Base-by-base conservation (phyloP, 2,113 vertebrate species). In the Mirounga angustirostris region DNA sequence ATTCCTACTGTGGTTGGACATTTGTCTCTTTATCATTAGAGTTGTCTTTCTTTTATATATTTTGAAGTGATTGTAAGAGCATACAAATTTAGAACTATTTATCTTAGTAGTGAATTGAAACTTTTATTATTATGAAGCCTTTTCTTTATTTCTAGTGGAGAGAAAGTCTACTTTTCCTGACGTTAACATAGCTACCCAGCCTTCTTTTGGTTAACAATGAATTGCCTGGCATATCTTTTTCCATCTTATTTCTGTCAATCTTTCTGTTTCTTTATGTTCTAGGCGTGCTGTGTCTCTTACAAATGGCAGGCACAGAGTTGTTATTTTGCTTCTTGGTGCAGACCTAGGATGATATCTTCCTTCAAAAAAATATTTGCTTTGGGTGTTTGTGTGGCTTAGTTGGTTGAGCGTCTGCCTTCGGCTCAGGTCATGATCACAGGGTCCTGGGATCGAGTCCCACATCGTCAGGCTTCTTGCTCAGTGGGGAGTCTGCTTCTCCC, bases 61-160 rank as follows among this genome's bases (percentile, higher is more conserved):
- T 89, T 96, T 93, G 82, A 96, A 96, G 65, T 33, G 89, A 26
- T 87, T 24, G 52, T 90, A 96, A 92, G 21, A 91, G 46, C 71
- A 78, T 59, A 71, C 12, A 65, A 1, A 82, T 91, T 93, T 88
- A 90, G 67, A 88, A 76, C 58, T 79, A 67, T 93, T 93, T 67
- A 54, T 79, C 40, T 90, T 90, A 88, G 56, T 94, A 65, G 8
- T 59, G 69, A 91, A 71, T 81, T 89, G 33, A 67, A 69, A 90
- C 69, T 92, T 73, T 73, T 79, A 30, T 88, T 74, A 65, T 90
- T 40, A 36, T 12, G 8, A 69, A 63, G 13, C 30, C 43, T 84
- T 89, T 21, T 71, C 52, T 89, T 97, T 71, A 59, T 87, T 92
- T 90, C 58, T 61, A 69, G 46, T 61, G 40, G 56, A 43, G 89